A percentile compares a stretch with the other conserved stretches of the same genome.
phyloP scores from a whole-genome alignment of 2,888 invertebrate genomes.

The Hyposoter dolosus region DNA sequence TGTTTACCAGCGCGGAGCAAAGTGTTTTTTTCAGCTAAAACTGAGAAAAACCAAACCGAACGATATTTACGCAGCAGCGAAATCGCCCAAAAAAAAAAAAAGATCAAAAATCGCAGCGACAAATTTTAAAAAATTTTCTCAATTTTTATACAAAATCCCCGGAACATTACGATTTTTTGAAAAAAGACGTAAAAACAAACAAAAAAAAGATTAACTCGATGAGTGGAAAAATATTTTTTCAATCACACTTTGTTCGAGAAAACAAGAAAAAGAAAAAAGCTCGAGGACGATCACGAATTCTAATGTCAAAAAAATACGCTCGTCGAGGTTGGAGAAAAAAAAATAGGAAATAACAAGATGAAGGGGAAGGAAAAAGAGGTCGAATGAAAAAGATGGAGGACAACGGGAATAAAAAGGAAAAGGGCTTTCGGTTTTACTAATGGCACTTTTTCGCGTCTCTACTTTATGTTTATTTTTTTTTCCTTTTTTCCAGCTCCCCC shows the following conservation, averaged over 20 bases:
- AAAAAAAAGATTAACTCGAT: neutral
- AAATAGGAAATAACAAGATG: conserved; percentile 15
- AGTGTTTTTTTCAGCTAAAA: neutral
- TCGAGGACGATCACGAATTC: neutral
- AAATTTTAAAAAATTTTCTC: neutral
- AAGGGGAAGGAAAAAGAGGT: conserved; percentile 26
- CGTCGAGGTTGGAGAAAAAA: conserved; percentile 21
- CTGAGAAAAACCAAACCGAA: neutral
- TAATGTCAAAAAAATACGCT: conserved; percentile 4
- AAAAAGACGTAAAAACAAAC: neutral
- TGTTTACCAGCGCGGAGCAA: neutral
- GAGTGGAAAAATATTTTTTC: neutral
- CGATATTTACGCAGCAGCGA: neutral
- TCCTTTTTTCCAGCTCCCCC: conserved; percentile 20
- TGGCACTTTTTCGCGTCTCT: conserved; percentile 62
- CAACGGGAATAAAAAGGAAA: conserved; percentile 25
- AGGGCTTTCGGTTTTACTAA: conserved; percentile 60
- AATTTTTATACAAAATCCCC: neutral
- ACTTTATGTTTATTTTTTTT: neutral
- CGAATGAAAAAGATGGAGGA: conserved; percentile 27
- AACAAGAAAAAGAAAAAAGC: neutral
- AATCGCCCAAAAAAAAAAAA: neutral
- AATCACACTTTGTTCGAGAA: neutral
- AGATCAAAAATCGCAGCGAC: neutral
- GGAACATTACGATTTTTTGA: neutral